phyloP scores from a whole-genome alignment of 2,797 vertebrate genomes.

The Enteromius trimaculatus region DNA sequence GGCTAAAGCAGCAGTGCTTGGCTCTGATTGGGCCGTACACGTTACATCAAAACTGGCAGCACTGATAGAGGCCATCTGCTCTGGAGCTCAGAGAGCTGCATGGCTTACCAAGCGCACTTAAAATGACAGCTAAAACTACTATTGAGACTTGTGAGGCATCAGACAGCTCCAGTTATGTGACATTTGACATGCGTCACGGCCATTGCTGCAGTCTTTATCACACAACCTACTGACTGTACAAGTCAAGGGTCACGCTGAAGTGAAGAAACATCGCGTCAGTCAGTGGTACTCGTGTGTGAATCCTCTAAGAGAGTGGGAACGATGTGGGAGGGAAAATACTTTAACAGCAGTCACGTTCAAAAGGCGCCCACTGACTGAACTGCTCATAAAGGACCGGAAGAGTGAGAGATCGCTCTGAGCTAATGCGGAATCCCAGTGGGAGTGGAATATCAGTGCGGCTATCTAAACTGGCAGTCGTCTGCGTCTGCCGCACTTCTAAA shows the following conservation, averaged over 20 bases:
- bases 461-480: conserved; percentile 24
- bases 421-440: conserved; percentile 16
- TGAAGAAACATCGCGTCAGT: conserved; percentile 11
- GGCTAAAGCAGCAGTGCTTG: conserved; percentile 41
- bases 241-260: conserved; percentile 32
- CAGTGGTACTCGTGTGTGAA: conserved; percentile 5
- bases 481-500: conserved; percentile 12
- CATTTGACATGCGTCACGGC: conserved; percentile 23
- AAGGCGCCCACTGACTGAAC: conserved; percentile 28
- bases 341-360: conserved; percentile 33
- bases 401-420: conserved; percentile 33
- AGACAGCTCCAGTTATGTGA: conserved; percentile 16
- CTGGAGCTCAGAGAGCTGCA: conserved; percentile 26
- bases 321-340: conserved; percentile 41
- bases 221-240: conserved; percentile 11
- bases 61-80: conserved; percentile 50
- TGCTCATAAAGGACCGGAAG: conserved; percentile 29
- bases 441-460: conserved; percentile 24
- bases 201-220: conserved; percentile 40
- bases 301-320: conserved; percentile 20
- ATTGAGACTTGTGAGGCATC: conserved; percentile 26
- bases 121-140: conserved; percentile 38
- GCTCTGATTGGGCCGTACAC: conserved; percentile 18
- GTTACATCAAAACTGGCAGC: conserved; percentile 40
- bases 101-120: conserved; percentile 13